These are phyloP conservation scores for Benthosema pterotum DNA, from an alignment of 2,797 vertebrate genomes.

Conservation along the genomic window DNA sequence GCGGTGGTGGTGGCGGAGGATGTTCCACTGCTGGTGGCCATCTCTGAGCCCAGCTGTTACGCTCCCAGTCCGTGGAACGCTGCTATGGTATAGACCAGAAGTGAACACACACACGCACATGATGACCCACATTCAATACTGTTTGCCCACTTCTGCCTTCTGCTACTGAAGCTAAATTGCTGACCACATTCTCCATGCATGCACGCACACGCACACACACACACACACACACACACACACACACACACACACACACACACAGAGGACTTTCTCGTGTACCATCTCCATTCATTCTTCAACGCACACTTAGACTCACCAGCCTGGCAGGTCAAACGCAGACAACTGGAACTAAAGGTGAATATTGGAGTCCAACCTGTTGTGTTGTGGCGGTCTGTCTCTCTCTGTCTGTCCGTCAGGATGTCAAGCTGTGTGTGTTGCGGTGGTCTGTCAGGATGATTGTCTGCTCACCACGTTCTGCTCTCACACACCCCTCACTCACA, in stretches of 20 bases:
- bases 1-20: slow-evolving; percentile 32
- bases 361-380: slow-evolving; percentile 26
- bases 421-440: slow-evolving; percentile 38
- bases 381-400: slow-evolving; percentile 52
- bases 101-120: neutral
- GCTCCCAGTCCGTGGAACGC: neutral
- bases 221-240: slow-evolving; percentile 11
- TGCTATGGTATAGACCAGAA: neutral
- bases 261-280: slow-evolving; percentile 8
- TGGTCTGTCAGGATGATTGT: slow-evolving; percentile 54
- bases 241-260: slow-evolving; percentile 1
- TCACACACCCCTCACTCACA: slow-evolving; percentile 12
- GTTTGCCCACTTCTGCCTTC: neutral
- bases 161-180: neutral
- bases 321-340: slow-evolving; percentile 14
- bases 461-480: slow-evolving; percentile 54
- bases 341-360: slow-evolving; percentile 48
- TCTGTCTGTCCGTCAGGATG: slow-evolving; percentile 46
- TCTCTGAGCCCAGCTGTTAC: slow-evolving; percentile 41
- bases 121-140: neutral
- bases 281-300: neutral
- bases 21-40: slow-evolving; percentile 60
- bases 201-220: slow-evolving; percentile 16
- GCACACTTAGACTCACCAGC: slow-evolving; percentile 48
- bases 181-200: neutral